Conservation (phyloP, 2,888 invertebrate species). For the Clusia tigrina region DNA sequence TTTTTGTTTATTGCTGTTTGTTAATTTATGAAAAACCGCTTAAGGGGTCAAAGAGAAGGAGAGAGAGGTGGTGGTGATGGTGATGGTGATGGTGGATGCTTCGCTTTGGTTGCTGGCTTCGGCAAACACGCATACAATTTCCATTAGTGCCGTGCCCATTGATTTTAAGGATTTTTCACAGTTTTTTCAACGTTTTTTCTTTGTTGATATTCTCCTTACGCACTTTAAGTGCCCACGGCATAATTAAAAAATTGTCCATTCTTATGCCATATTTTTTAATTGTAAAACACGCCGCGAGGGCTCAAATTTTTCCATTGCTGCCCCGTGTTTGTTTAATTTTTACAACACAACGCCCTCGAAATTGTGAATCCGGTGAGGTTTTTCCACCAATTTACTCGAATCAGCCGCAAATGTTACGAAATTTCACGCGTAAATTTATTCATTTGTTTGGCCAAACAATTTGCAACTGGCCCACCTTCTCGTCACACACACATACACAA, state of each 20-base stretch:
- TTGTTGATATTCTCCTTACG: neutral
- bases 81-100: no score
- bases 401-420: neutral
- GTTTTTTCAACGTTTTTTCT: constrained; percentile 2
- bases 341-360: constrained; percentile 53
- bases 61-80: no score
- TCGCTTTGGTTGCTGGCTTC: neutral
- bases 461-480: no score
- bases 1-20: neutral
- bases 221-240: neutral
- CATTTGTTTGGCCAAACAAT: no score
- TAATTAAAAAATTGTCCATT: neutral
- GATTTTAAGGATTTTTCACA: constrained; percentile 26
- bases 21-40: constrained; percentile 5
- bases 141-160: constrained; percentile 15
- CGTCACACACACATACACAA: no score
- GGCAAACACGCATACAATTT: constrained; percentile 4
- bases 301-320: constrained; percentile 11
- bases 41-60: neutral
- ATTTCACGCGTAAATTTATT: neutral
- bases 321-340: constrained; percentile 54
- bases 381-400: neutral
- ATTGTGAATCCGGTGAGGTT: constrained; percentile 4
- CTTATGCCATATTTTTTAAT: constrained; percentile 44
- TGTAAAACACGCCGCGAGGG: constrained; percentile 53